Conservation (phyloP, 2,888 invertebrate species). For the Brenthis hecate region DNA sequence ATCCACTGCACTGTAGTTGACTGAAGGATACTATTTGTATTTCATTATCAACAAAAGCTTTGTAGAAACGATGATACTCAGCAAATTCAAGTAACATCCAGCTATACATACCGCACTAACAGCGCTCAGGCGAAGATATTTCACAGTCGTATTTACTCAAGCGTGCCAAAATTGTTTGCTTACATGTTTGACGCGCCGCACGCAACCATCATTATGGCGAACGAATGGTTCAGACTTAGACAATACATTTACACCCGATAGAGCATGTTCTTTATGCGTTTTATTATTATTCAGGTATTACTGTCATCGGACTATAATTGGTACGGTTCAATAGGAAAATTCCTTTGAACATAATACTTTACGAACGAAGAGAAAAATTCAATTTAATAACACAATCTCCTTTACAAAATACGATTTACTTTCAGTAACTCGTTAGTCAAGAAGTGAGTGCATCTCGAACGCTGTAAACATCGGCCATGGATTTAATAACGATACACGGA, state of each 20-base stretch:
- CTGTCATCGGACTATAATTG: slow-evolving; percentile 64
- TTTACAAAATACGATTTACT: slow-evolving; percentile 19
- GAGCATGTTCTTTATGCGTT: slow-evolving; percentile 73
- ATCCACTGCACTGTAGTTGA: slow-evolving; percentile 64
- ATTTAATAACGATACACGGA: slow-evolving; percentile 48
- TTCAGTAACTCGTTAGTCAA: slow-evolving; percentile 43
- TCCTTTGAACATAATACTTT: slow-evolving; percentile 57
- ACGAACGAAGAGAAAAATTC: slow-evolving; percentile 38
- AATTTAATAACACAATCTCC: slow-evolving; percentile 32
- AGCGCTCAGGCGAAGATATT: slow-evolving; percentile 75
- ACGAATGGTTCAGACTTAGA: slow-evolving; percentile 75
- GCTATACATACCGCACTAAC: slow-evolving; percentile 71
- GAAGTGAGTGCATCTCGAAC: slow-evolving; percentile 32
- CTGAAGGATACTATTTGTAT: slow-evolving; percentile 76
- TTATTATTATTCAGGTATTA: slow-evolving; percentile 76
- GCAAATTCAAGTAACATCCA: slow-evolving; percentile 71
- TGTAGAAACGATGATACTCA: slow-evolving; percentile 75
- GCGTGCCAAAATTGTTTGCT: slow-evolving; percentile 81
- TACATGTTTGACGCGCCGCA: slow-evolving; percentile 81
- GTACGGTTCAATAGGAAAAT: slow-evolving; percentile 65
- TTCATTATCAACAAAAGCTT: slow-evolving; percentile 79
- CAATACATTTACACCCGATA: slow-evolving; percentile 76
- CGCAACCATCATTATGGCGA: slow-evolving; percentile 80
- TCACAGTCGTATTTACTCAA: slow-evolving; percentile 80
- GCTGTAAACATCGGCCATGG: slow-evolving; percentile 11